These are phyloP conservation scores for Clepsis dumicolana DNA, from an alignment of 2,888 invertebrate genomes.

Conservation along the genomic window DNA sequence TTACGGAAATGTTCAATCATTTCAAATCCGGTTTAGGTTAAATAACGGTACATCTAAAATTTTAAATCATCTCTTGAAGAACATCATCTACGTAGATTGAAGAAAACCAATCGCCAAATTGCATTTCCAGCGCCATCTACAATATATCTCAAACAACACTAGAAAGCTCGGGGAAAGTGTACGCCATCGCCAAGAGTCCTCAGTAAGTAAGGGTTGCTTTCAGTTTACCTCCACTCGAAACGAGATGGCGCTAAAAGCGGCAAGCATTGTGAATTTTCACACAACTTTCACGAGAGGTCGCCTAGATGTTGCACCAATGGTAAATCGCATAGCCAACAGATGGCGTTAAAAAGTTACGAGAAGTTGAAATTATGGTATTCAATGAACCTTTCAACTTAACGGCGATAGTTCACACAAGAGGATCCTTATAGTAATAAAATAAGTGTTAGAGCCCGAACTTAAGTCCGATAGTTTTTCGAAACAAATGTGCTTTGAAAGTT, in stretches of 20 bases:
- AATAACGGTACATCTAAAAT: no score
- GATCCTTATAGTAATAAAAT: slow-evolving; percentile 12
- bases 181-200: background rate
- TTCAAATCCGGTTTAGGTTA: no score
- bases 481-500: slow-evolving; percentile 14
- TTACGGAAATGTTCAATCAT: no score
- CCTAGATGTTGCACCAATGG: background rate
- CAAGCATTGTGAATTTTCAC: background rate
- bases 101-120: background rate
- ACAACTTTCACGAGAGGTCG: background rate
- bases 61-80: background rate
- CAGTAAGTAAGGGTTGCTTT: background rate
- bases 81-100: background rate
- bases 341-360: slow-evolving; percentile 20
- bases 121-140: slow-evolving; percentile 4
- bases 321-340: slow-evolving; percentile 9
- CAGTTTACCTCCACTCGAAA: background rate
- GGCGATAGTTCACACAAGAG: slow-evolving; percentile 13
- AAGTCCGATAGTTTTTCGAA: background rate
- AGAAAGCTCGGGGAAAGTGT: background rate
- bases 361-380: background rate
- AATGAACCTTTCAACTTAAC: background rate
- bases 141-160: background rate
- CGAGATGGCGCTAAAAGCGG: slow-evolving; percentile 12
- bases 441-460: slow-evolving; percentile 2